A percentile compares a stretch with the other conserved stretches of the same genome.
phyloP scores from a whole-genome alignment of 1,140 invertebrate species.

The Aphelinus certus region DNA sequence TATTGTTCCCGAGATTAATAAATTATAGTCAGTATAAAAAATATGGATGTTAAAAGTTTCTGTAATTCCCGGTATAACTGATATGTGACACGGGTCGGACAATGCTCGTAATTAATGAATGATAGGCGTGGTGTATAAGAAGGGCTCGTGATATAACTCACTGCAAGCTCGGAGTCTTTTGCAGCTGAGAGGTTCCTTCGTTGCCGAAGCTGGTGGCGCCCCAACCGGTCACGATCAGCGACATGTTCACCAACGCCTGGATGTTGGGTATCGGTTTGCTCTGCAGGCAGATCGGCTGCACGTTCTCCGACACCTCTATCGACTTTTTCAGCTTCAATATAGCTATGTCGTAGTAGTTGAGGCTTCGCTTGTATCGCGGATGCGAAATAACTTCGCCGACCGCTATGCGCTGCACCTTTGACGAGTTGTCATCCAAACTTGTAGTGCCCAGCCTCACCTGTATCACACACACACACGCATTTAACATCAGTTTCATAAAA shows the following conservation, averaged over 20 bases:
- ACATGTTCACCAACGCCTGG: constrained; percentile 33
- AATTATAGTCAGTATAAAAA: too few species aligned
- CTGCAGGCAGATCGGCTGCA: constrained; percentile 63
- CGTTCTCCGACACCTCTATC: constrained; percentile 47
- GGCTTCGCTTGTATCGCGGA: constrained; percentile 58
- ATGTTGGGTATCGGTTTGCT: constrained; percentile 52
- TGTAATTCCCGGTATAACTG: too few species aligned
- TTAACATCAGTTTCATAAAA: neutral
- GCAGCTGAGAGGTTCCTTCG: constrained; percentile 42
- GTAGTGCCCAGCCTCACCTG: constrained; percentile 59
- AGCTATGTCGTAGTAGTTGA: constrained; percentile 66
- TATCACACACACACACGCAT: neutral
- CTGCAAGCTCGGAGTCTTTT: constrained; percentile 54
- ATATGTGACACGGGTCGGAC: too few species aligned
- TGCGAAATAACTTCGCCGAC: constrained; percentile 55
- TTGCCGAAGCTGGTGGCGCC: constrained; percentile 48
- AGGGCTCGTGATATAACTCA: constrained; percentile 30
- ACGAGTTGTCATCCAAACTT: constrained; percentile 42
- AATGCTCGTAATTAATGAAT: neutral
- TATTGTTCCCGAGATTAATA: too few species aligned
- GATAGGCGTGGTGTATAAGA: neutral
- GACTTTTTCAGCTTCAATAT: constrained; percentile 59
- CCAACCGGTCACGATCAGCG: constrained; percentile 56
- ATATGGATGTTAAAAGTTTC: too few species aligned
- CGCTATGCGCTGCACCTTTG: constrained; percentile 49